Evolutionary conservation across 1,140 invertebrate species (phyloP), one percentile per base, ranked within the genome.

Genomic region (Pachyrhynchus sulphureomaculatus): DNA sequence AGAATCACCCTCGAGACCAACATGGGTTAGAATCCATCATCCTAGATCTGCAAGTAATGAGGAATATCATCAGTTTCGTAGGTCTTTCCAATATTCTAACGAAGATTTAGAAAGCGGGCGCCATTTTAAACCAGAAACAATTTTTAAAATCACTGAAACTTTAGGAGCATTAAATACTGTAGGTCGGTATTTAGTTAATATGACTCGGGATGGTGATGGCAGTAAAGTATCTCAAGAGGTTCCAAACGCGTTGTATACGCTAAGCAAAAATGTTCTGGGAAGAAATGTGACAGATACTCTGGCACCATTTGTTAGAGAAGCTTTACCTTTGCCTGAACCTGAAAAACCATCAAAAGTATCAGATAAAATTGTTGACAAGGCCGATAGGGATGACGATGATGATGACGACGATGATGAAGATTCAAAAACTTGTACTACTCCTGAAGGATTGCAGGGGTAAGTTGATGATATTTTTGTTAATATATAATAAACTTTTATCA

Each of bases 141-240:
- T 86, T 39, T 80, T 81, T 54, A 81, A 78, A 64, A 86, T 87
- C 72, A 84, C 85, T 1, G 85, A 87, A 76, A 87, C 85, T 2
- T 72, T 87, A 6, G 90, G 88, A 54, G 89, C 88, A 17, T 81
- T 91, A 3, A 92, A 92, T 64, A 91, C 89, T 12, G 87, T 93
- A 0, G 91, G 90, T 0, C 84, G 86, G 69, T 91, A 91, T 70
- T 81, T 93, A 45, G 88, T 93, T 0, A 91, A 92, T 65, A 90
- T 90, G 80, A 91, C 84, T 1, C 75, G 83, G 2, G 82, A 82
- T 2, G 75, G 77, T 4, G 77, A 73, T 36, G 77, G 77, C 4
- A 72, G 79, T 57, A 62, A 55, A 36, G 41, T 68, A 8, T 76
- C 79, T 2, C 80, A 84, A 53, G 83, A 85, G 59, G 67, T 86